Evolutionary conservation across 2,797 vertebrate genomes (phyloP).

Genomic region (Lithobates sylvaticus): DNA sequence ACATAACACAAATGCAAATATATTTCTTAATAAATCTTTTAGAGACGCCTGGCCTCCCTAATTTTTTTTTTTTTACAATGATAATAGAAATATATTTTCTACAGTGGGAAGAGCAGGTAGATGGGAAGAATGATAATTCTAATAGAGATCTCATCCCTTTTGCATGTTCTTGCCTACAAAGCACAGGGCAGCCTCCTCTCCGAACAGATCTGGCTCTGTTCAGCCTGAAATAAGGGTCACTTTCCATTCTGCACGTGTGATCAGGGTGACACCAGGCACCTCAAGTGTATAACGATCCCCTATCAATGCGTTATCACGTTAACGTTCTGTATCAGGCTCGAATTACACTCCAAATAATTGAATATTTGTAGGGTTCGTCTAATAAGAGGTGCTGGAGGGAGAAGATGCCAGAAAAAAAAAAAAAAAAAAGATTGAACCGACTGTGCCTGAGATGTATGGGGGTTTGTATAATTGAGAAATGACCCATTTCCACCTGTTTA

Average conservation of each 20-base stretch:
- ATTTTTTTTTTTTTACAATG: no score
- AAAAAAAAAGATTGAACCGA: no score
- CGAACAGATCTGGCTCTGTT: no score
- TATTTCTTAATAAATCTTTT: no score
- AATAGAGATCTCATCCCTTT: no score
- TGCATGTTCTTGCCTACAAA: no score
- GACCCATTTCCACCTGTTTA: constrained; percentile 90
- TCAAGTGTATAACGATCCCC: not conserved
- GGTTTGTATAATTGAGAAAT: constrained; percentile 85
- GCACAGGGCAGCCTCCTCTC: no score
- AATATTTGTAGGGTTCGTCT: constrained; percentile 27
- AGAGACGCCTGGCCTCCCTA: no score
- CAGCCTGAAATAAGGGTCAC: not conserved
- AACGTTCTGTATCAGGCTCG: not conserved
- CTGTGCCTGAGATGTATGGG: constrained; percentile 65
- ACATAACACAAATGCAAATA: no score
- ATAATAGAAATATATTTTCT: no score
- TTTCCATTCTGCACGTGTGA: not conserved
- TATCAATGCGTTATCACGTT: constrained; percentile 8
- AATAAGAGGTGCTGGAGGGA: not conserved
- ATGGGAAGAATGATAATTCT: no score
- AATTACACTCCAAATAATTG: constrained; percentile 42
- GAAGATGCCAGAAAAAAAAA: not conserved
- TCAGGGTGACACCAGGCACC: not conserved
- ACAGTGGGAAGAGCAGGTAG: no score